Conservation (phyloP, 1,140 invertebrate species). For the Macrotrachela quadricornifera region DNA sequence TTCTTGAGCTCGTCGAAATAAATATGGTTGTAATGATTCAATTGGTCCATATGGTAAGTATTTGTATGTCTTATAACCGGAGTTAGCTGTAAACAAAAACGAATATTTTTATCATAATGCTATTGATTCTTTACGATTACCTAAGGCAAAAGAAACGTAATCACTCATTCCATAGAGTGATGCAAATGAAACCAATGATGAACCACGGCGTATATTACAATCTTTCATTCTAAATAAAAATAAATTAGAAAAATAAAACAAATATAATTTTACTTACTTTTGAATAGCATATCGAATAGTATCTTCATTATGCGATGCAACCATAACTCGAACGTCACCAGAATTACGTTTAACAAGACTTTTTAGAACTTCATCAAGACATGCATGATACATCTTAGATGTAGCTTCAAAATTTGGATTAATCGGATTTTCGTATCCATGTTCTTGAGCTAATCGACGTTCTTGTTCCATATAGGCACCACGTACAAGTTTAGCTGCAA, state of each 20-base stretch:
- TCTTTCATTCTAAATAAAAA: conserved; percentile 56
- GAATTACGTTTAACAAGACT: conserved; percentile 21
- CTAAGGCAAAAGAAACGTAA: conserved; percentile 80
- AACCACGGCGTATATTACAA: conserved; percentile 59
- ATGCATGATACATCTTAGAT: conserved; percentile 62
- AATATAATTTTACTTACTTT: conserved; percentile 31
- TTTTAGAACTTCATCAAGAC: conserved; percentile 20
- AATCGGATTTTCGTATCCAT: conserved; percentile 82
- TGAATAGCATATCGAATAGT: conserved; percentile 80
- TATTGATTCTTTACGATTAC: conserved; percentile 42
- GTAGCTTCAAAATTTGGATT: conserved; percentile 75
- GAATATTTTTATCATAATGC: too few relatives aligned
- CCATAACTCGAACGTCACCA: conserved; percentile 73
- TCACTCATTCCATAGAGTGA: conserved; percentile 96
- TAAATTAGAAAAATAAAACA: background rate
- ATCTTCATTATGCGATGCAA: conserved; percentile 91
- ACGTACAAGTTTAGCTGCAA: conserved; percentile 87
- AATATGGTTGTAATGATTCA: conserved; percentile 80
- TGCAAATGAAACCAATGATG: conserved; percentile 86
- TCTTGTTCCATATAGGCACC: conserved; percentile 97
- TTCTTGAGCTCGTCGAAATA: conserved; percentile 77
- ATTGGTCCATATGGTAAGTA: conserved; percentile 95
- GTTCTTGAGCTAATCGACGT: conserved; percentile 55
- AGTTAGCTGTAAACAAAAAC: too few relatives aligned
- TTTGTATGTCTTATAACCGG: conserved; percentile 89